Evolutionary conservation across 2,888 invertebrate genomes (phyloP), one percentile per base, ranked within the genome.

Genomic region (Euclidia mi): DNA sequence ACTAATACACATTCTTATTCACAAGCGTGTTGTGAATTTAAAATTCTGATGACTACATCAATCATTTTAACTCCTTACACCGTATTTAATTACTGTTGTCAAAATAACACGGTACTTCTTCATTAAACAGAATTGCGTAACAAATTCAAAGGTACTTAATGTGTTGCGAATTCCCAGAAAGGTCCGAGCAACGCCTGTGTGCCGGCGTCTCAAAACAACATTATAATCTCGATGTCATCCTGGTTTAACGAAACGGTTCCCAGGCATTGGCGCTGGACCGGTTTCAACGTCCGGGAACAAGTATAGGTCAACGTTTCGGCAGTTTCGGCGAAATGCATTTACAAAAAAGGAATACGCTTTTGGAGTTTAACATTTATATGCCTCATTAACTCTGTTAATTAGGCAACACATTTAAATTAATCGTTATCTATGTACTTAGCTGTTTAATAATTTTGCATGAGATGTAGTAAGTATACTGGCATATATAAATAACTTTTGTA

Each of bases 181-280:
- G 25, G 1, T 45, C 28, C 10, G 37, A 44, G 47, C 46, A 52
- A 40, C 51, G 50, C 11, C 12, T 7, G 18, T 10, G 0, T 25
- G 17, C 2, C 15, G 32, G 1, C n/a, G 6, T 37, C 32, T 46
- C 18, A 7, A 2, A 34, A 31, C 42, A 44, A 55, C 45, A 10
- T 46, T 53, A 45, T 56, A 50, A 53, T 59, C 68, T 74, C 71
- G 71, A 67, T 76, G 51, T 76, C 43, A 68, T 70, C 56, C 49
- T 51, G 64, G 64, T 56, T 68, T 47, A 59, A 38, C 55, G 56
- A 55, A 61, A 71, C 65, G 65, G 62, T 61, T 71, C 58, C 71
- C 68, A 68, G 73, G 70, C 70, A 57, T 52, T 17, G 73, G 70
- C 70, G 56, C 53, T 17, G 51, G 70, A 79, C 80, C 71, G 71